phyloP scores from a whole-genome alignment of 2,113 vertebrate genomes.

The Cephalopterus ornatus region DNA sequence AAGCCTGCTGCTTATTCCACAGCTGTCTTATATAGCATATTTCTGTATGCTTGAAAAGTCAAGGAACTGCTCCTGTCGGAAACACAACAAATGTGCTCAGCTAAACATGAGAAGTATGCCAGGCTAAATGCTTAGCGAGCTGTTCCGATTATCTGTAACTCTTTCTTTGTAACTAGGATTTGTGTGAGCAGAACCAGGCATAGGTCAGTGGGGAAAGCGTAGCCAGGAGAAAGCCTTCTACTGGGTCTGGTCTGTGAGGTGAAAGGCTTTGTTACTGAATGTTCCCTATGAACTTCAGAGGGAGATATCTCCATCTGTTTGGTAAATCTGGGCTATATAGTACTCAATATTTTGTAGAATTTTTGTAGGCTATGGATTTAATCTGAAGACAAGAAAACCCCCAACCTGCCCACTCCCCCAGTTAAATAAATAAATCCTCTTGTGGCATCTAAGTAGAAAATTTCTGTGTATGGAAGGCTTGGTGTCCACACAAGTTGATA shows the following conservation, averaged over 20 bases:
- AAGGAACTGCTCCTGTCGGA: neutral
- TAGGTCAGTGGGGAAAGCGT: neutral
- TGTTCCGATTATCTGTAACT: neutral
- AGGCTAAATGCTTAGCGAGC: neutral
- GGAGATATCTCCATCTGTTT: neutral
- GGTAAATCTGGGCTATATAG: neutral
- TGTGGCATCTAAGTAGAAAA: neutral
- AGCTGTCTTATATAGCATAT: neutral
- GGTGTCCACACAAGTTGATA: neutral
- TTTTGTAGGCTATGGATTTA: neutral
- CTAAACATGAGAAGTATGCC: neutral
- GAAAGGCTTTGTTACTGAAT: neutral
- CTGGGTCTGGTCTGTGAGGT: neutral
- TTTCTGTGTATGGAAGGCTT: neutral
- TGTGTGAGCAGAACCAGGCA: neutral
- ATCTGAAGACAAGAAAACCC: neutral
- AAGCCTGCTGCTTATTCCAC: neutral
- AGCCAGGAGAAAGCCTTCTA: neutral
- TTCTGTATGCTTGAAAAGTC: neutral
- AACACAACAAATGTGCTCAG: neutral
- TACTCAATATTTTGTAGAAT: neutral
- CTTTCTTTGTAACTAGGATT: neutral
- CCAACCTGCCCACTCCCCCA: fast-evolving
- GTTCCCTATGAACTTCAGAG: neutral
- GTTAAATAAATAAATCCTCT: neutral